Conservation (phyloP, 2,888 invertebrate genomes). For the Leptodirus hochenwartii region DNA sequence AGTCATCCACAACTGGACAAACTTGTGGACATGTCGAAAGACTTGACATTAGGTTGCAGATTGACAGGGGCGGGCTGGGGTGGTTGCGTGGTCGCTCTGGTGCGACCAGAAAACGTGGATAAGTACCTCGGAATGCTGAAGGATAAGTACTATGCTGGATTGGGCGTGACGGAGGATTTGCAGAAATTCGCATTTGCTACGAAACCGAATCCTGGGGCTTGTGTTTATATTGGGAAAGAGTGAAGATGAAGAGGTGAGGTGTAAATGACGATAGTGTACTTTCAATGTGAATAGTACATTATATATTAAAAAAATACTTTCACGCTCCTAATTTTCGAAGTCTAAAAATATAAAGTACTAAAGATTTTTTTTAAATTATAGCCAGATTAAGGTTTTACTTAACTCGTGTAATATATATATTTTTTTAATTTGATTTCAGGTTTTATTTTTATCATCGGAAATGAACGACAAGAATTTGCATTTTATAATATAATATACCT, state of each 20-base stretch:
- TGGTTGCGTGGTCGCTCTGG: conserved; percentile 83
- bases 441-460: too few relatives aligned
- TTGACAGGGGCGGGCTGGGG: conserved; percentile 98
- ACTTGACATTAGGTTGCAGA: conserved; percentile 52
- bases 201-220: conserved; percentile 45
- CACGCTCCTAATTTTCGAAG: too few relatives aligned
- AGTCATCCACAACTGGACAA: conserved; percentile 75
- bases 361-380: too few relatives aligned
- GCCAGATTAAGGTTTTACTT: too few relatives aligned
- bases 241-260: background rate
- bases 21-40: conserved; percentile 55
- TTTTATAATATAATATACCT: too few relatives aligned
- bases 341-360: too few relatives aligned
- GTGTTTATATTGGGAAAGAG: conserved; percentile 32
- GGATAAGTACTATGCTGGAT: conserved; percentile 46
- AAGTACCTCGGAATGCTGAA: conserved; percentile 50
- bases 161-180: conserved; percentile 29
- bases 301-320: too few relatives aligned
- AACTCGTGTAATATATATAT: too few relatives aligned
- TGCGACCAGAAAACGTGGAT: conserved; percentile 42
- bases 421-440: too few relatives aligned
- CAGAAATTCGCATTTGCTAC: conserved; percentile 43
- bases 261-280: background rate
- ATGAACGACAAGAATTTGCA: too few relatives aligned
- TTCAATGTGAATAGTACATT: too few relatives aligned